Evolutionary conservation across 2,797 vertebrate genomes (phyloP).

Genomic region (Trachops cirrhosus): DNA sequence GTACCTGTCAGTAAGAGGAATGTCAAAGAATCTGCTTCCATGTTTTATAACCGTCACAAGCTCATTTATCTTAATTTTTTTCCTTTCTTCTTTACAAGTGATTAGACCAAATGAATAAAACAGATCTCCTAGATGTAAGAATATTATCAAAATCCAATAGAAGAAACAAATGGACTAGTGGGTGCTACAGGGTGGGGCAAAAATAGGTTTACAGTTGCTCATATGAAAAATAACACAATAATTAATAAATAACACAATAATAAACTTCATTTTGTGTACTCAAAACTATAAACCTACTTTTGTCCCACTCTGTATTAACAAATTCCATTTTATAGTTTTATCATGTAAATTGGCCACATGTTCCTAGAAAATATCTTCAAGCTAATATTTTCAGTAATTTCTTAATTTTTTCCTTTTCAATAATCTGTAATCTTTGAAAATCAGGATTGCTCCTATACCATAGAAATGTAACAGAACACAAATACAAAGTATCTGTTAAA

Average conservation of each 20-base stretch:
- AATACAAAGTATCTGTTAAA: background rate
- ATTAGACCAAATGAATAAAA: background rate
- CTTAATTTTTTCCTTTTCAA: background rate
- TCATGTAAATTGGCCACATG: background rate
- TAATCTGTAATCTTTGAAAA: background rate
- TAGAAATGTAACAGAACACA: background rate
- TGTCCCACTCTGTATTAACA: background rate
- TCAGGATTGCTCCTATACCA: background rate
- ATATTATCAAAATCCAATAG: background rate
- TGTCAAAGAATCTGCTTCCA: background rate
- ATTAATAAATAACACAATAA: background rate
- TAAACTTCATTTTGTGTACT: background rate
- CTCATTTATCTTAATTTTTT: background rate
- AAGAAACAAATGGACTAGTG: background rate
- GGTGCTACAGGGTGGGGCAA: background rate
- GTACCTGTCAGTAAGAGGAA: background rate
- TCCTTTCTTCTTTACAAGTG: background rate
- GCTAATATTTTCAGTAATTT: background rate
- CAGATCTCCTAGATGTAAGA: background rate
- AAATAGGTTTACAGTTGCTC: background rate
- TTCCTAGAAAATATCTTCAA: background rate
- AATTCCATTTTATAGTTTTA: background rate
- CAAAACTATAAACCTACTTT: background rate
- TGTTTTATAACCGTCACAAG: background rate
- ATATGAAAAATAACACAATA: background rate